Evolutionary conservation across 2,888 invertebrate genomes (phyloP), one percentile per base, ranked within the genome.

Genomic region (Malthinus flaveolus): DNA sequence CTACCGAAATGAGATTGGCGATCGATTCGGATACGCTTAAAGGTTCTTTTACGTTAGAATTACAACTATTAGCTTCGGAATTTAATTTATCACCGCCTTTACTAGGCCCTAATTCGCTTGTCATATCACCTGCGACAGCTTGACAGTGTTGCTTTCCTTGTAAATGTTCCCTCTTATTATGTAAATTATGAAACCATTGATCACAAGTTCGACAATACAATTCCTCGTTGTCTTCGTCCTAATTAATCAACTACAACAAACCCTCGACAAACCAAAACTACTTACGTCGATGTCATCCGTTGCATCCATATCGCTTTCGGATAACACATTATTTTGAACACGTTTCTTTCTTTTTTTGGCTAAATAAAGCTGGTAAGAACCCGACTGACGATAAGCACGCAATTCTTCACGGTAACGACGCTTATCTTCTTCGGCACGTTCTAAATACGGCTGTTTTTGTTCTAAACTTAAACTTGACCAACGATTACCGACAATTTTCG

Each of bases 91-190:
- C 39, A 6, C 23, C 39, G 3, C 36, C 44, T n/a, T 46, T 47
- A 1, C 34, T 13, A 4, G 68, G 68, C 10, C 68, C 72, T 51
- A 78, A 64, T 66, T 78, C 79, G 54, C 75, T 72, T 54, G 71
- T 71, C 64, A 78, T 78, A 59, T 78, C 78, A 13, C 78, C 79
- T 6, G 78, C 78, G 32, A 79, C 72, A 6, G 76, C 75, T 73
- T 77, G 81, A 48, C 83, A 75, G 71, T 85, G 85, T 62, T 82
- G 82, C 59, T 81, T 75, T 6, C 84, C 84, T 69, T 82, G 81
- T 64, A 84, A 74, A 72, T 85, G 85, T 66, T 84, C 84, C 52
- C 80, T 78, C 70, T 84, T 84, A 70, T 85, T 84, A 68, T 84
- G 84, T 35, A 82, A 70, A 61, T 82, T 82, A 59, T 81, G 82